Evolutionary conservation across 53 echinoderm and acorn worm genomes (phyloP), one percentile per base, ranked within the genome.

Genomic region (Stichopus horrens): DNA sequence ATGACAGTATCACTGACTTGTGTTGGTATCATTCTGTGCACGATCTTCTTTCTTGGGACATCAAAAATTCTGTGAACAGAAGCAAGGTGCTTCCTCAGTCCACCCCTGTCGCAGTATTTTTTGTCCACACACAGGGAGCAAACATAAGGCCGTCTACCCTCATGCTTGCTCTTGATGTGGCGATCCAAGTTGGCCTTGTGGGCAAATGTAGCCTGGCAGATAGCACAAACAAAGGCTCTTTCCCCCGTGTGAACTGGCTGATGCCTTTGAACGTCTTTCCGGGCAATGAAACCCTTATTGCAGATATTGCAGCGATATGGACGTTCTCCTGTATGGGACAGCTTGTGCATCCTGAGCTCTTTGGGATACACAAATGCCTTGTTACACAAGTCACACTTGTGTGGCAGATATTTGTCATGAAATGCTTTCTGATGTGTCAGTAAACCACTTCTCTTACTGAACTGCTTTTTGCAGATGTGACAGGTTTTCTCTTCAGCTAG

Each of bases 171-270:
- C 51, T 58, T 74, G 6, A 87, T 23, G 73, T 87, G 87, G 11
- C 87, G 74, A 55, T 74, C 87, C 11, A 74, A 58, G 57, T 87
- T 87, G 55, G 87, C 87, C 55, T 87, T 75, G 19, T 87, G 87
- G 8, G 87, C 75, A 57, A 87, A 87, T 4, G 55, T 87, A n/a
- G 57, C 87, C 37, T 58, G 18, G 20, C 87, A 87, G 52, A 75
- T 74, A 20, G 55, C 23, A 73, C 87, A 87, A 23, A 73, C 53
- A 21, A 74, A 87, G 13, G 87, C 87, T 74, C 87, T 74, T 75
- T 56, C 87, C 10, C 87, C 87, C 14, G 87, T 87, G 74, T 87
- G 87, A n/a, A 87, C 87, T 52, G 87, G 87, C 55, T 87, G 75
- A 57, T 87, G 87, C 7, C 87, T 53, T 9, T 74, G 74, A 6